A percentile compares a stretch with the other conserved stretches of the same genome.
Conservation (phyloP, 2,113 vertebrate species). For the Lasiurus borealis region DNA sequence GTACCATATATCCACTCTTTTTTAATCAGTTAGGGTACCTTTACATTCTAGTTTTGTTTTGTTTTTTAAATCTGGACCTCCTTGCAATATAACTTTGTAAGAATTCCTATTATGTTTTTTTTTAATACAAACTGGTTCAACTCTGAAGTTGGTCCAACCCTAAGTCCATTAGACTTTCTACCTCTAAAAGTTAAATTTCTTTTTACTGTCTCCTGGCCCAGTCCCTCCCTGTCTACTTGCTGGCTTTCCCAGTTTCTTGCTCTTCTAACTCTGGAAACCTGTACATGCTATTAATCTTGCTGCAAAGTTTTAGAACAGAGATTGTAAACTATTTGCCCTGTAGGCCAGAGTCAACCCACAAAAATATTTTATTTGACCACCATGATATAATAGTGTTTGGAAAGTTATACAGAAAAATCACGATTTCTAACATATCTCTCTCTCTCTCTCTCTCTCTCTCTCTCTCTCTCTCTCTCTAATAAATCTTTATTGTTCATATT, state of each 20-base stretch:
- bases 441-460: too few relatives aligned
- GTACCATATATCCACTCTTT: background rate
- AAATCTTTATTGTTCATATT: too few relatives aligned
- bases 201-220: background rate
- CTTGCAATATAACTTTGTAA: conserved; percentile 31
- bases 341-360: background rate
- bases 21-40: background rate
- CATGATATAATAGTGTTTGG: background rate
- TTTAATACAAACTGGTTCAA: background rate
- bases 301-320: conserved; percentile 43
- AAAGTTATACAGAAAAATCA: conserved; percentile 59
- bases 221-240: background rate
- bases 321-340: background rate
- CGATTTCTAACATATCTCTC: conserved; percentile 30
- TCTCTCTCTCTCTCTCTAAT: too few relatives aligned
- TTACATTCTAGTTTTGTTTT: background rate
- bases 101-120: conserved; percentile 51
- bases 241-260: background rate
- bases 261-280: conserved; percentile 22
- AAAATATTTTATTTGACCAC: conserved; percentile 18
- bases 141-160: background rate
- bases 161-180: background rate
- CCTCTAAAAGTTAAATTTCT: background rate
- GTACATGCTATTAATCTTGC: conserved; percentile 32
- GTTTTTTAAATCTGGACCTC: conserved; percentile 14